A percentile compares a stretch with the other conserved stretches of the same genome.
Conservation (phyloP, 2,797 vertebrate species). For the Cirrhinus molitorella region DNA sequence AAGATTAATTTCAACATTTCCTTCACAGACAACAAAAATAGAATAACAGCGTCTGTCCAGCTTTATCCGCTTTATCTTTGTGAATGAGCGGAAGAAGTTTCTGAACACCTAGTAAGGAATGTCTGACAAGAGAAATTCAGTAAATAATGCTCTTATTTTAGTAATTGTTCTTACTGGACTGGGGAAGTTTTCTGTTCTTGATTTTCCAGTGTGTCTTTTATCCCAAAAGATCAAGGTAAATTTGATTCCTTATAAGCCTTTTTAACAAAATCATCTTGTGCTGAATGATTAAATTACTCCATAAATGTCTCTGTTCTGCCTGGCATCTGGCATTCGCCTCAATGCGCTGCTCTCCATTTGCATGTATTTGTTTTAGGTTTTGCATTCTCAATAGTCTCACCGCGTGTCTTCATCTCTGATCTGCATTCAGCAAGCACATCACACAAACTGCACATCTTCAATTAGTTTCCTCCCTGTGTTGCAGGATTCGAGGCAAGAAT, state of each 20-base stretch:
- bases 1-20: too few species aligned
- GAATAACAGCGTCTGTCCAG: too few species aligned
- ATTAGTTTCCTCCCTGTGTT: slow-evolving; percentile 18
- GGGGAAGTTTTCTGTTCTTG: not conserved
- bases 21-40: too few species aligned
- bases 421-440: slow-evolving; percentile 29
- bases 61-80: not conserved
- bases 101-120: not conserved
- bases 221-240: not conserved
- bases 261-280: not conserved
- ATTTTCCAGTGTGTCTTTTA: not conserved
- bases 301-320: not conserved
- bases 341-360: not conserved
- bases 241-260: not conserved
- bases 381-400: slow-evolving; percentile 5
- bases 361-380: slow-evolving; percentile 21
- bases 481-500: slow-evolving; percentile 40
- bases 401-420: slow-evolving; percentile 9
- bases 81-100: not conserved
- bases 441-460: not conserved
- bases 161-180: not conserved
- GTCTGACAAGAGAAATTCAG: not conserved
- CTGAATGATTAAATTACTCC: not conserved
- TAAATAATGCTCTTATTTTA: not conserved
- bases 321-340: not conserved